Conservation (phyloP, 1,140 invertebrate genomes). For the Temnothorax curvispinosus region DNA sequence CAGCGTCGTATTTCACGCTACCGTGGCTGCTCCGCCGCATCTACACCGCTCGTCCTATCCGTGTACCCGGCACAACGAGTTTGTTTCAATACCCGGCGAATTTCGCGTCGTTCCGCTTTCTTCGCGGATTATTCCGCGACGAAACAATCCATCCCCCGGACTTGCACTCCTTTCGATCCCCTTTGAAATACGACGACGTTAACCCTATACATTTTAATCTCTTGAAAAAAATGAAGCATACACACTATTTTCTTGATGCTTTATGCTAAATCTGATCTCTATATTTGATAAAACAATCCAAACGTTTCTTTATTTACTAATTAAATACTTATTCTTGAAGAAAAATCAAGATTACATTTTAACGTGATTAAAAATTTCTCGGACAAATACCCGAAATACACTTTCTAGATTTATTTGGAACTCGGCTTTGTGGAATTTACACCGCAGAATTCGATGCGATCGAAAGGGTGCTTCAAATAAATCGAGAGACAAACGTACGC, state of each 20-base stretch:
- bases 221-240: not conserved
- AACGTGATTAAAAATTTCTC: not conserved
- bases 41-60: conserved; percentile 41
- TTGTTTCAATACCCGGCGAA: conserved; percentile 45
- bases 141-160: conserved; percentile 13
- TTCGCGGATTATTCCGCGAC: conserved; percentile 46
- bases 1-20: conserved; percentile 59
- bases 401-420: not conserved
- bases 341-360: not conserved
- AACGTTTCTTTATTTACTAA: not conserved
- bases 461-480: not conserved
- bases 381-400: not conserved
- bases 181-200: not conserved
- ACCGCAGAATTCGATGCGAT: not conserved
- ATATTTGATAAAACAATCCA: not conserved
- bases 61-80: conserved; percentile 32
- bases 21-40: conserved; percentile 37
- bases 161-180: not conserved
- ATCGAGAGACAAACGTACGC: conserved; percentile 1
- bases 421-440: not conserved
- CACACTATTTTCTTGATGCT: not conserved
- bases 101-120: conserved; percentile 54
- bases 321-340: not conserved
- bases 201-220: conserved; percentile 2
- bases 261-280: not conserved